Evolutionary conservation across 2,888 invertebrate species (phyloP), one percentile per base, ranked within the genome.

Genomic region (Callyntrura sp.): DNA sequence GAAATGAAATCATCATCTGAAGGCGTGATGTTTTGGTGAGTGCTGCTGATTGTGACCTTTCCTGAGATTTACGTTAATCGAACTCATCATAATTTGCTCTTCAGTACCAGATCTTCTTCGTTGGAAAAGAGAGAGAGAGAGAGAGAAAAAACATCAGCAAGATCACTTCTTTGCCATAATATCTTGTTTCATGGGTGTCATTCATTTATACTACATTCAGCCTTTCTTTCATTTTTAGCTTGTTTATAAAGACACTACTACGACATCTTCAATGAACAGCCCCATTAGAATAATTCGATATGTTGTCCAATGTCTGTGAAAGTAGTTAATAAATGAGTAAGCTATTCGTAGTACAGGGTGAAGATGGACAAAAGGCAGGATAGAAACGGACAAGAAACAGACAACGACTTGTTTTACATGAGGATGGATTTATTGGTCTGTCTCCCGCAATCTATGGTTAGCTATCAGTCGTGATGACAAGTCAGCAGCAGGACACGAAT

Each of bases 371-470:
- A 55, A 73, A 85, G 28, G 45, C 65, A 68, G 48, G 14, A 28
- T 35, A 20, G 14, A 17, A 84, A 48, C 51, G 70, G 20, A 55
- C 23, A 68, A n/a, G 45, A 81, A 73, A 55, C 43, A 85, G 70
- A 57, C 57, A 70, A 85, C 57, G 70, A 85, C 73, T 85, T 84
- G 82, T 70, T 84, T 84, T 73, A 60, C 84, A 57, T 20, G 82
- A 65, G 45, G 68, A 73, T 20, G 43, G 57, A 70, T 85, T 73
- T 85, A 60, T 73, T 73, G 43, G 43, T 25, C 43, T 55, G 43
- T 25, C 43, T 55, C 43, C n/a, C 25, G 23, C 23, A 35, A 76
- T 73, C 57, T 28, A 45, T 65, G 20, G 55, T 14, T 65, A 83
- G 25, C 60, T 35, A 23, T 51, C 35, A 82, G 62, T 25, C 14